A percentile compares a stretch with the other conserved stretches of the same genome.
phyloP scores from a whole-genome alignment of 2,888 invertebrate genomes.

The Acanthopleura granulata region DNA sequence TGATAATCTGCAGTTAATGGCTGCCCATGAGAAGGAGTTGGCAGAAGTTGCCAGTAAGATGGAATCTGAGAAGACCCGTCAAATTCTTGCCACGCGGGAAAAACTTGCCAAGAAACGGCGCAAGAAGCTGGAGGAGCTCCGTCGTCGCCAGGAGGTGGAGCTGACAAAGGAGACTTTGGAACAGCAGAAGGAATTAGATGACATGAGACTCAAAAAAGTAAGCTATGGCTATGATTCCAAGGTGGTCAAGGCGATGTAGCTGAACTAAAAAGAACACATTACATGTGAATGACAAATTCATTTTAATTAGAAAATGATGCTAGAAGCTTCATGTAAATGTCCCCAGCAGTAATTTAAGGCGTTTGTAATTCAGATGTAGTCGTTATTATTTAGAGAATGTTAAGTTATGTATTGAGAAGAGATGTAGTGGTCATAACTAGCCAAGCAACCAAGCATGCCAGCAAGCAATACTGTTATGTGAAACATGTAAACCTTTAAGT shows the following conservation, averaged over 20 bases:
- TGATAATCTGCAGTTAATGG: constrained; percentile 51
- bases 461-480: too few relatives aligned
- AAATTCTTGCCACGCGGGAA: constrained; percentile 52
- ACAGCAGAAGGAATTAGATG: constrained; percentile 63
- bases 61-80: constrained; percentile 54
- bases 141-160: constrained; percentile 62
- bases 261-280: too few relatives aligned
- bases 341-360: too few relatives aligned
- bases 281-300: too few relatives aligned
- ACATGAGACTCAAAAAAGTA: constrained; percentile 54
- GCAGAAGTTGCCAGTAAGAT: constrained; percentile 53
- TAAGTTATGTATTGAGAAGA: too few relatives aligned
- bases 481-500: too few relatives aligned
- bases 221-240: background rate
- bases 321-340: too few relatives aligned
- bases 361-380: too few relatives aligned
- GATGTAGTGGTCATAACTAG: too few relatives aligned
- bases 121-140: constrained; percentile 56
- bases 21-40: constrained; percentile 60
- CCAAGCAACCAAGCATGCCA: too few relatives aligned
- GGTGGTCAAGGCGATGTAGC: background rate
- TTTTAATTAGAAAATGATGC: too few relatives aligned
- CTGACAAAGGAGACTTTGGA: constrained; percentile 61
- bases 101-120: constrained; percentile 51
- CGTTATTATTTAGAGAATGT: too few relatives aligned